Evolutionary conservation across 2,113 vertebrate genomes (phyloP).

Genomic region (Rhinogobius similis): DNA sequence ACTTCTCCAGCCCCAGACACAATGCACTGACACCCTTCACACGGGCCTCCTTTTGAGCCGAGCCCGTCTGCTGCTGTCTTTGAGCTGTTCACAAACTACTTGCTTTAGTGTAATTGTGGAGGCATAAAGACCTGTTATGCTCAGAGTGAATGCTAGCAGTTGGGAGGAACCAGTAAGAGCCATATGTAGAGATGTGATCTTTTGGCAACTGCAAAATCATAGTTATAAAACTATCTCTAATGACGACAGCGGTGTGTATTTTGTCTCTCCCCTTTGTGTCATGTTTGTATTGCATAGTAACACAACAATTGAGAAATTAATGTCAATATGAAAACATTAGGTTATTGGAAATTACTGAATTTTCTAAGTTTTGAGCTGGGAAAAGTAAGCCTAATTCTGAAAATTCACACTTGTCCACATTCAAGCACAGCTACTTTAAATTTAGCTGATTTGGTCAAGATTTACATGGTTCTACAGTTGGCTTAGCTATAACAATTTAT

Average conservation of each 20-base stretch:
- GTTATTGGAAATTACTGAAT: not conserved
- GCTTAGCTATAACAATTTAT: too few relatives aligned
- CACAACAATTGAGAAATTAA: too few relatives aligned
- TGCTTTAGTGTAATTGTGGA: not conserved
- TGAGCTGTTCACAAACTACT: not conserved
- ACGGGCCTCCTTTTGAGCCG: constrained; percentile 5
- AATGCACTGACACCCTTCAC: not conserved
- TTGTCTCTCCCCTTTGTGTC: too few relatives aligned
- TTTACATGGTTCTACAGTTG: too few relatives aligned
- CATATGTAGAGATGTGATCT: not conserved
- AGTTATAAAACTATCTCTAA: too few relatives aligned
- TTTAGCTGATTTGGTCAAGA: too few relatives aligned
- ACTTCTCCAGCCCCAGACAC: constrained; percentile 1
- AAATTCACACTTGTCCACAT: too few relatives aligned
- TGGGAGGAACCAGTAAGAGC: not conserved
- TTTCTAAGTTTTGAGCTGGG: too few relatives aligned
- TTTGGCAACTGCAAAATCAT: too few relatives aligned
- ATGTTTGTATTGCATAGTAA: not conserved
- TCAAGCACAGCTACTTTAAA: too few relatives aligned
- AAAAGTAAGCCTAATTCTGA: too few relatives aligned
- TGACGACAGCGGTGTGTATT: not conserved
- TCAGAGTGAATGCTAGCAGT: not conserved
- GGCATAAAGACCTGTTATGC: not conserved
- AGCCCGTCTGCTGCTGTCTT: constrained; percentile 1
- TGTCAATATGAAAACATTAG: not conserved